Evolutionary conservation across 2,113 vertebrate species (phyloP).

Genomic region (Lagenorhynchus albirostris): DNA sequence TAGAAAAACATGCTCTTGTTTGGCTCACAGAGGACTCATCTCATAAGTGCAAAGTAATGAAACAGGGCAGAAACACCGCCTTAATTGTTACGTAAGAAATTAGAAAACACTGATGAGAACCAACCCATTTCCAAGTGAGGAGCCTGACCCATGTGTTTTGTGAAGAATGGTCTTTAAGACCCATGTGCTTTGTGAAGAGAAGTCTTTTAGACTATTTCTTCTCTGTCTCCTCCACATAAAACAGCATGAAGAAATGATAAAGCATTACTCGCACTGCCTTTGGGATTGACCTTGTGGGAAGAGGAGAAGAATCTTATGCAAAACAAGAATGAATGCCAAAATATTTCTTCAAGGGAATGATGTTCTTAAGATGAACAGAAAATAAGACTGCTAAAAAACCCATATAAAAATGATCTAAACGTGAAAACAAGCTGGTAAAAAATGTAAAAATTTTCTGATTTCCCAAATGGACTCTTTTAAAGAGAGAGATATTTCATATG

Average conservation of each 20-base stretch:
- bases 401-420: not conserved
- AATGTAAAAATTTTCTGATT: not conserved
- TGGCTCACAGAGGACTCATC: not conserved
- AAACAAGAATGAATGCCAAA: conserved; percentile 30
- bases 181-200: not conserved
- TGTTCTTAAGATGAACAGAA: not conserved
- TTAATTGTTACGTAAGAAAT: not conserved
- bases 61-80: not conserved
- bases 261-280: not conserved
- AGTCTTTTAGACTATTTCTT: not conserved
- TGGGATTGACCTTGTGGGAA: not conserved
- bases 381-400: not conserved
- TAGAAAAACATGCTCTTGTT: not conserved
- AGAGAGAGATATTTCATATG: not conserved
- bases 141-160: not conserved
- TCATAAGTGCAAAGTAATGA: not conserved
- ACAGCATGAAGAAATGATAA: not conserved
- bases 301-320: not conserved
- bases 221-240: not conserved
- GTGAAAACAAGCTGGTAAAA: not conserved
- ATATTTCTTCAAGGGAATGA: not conserved
- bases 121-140: not conserved
- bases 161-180: no score
- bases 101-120: not conserved
- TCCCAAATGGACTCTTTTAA: not conserved